Conservation (phyloP, 2,113 vertebrate genomes). For the Cricetomys ansorgei region DNA sequence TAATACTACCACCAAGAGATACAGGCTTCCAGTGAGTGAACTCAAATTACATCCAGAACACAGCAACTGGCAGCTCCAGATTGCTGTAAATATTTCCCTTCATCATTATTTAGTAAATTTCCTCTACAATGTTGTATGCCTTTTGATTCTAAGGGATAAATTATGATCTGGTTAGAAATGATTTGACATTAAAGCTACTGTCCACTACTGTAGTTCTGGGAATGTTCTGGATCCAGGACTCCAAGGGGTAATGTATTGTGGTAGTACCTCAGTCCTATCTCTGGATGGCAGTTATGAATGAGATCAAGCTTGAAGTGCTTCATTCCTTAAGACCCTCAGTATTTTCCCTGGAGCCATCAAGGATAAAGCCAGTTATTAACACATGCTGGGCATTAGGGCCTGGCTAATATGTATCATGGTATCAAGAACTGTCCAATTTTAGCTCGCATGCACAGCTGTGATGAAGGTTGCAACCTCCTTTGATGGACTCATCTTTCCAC, state of each 20-base stretch:
- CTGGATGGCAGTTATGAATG: fast-evolving
- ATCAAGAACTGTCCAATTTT: background rate
- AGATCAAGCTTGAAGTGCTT: background rate
- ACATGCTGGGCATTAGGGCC: fast-evolving
- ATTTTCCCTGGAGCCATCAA: background rate
- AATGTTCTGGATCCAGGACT: too few species aligned
- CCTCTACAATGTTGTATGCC: background rate
- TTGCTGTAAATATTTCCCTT: background rate
- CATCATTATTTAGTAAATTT: too few species aligned
- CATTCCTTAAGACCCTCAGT: fast-evolving
- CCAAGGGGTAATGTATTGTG: fast-evolving
- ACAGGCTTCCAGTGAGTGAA: background rate
- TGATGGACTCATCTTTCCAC: background rate
- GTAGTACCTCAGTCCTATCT: background rate
- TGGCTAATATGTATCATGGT: background rate
- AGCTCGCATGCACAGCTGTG: too few species aligned
- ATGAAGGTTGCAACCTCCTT: fast-evolving
- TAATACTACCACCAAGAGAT: too few species aligned
- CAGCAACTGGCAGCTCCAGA: background rate
- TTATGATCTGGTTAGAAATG: background rate
- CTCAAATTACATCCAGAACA: background rate
- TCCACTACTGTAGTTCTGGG: background rate
- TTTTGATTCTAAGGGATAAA: background rate
- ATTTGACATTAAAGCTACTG: background rate
- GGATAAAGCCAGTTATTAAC: background rate